Base-by-base conservation (phyloP, 2,797 vertebrate genomes). In the Melanotaenia nigrans region DNA sequence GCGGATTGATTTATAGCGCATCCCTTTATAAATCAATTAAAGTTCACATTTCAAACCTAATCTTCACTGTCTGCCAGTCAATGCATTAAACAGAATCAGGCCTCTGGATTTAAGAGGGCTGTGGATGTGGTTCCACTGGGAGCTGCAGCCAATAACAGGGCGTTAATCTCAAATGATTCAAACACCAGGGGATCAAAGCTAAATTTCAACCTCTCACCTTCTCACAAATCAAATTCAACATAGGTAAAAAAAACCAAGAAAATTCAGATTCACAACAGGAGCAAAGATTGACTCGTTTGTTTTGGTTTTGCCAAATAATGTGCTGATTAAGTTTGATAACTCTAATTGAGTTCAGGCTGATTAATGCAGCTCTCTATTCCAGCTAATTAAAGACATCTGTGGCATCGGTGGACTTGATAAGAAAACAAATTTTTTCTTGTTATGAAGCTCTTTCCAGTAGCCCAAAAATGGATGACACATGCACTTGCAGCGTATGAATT, bases 351-450 rank as follows among this genome's bases (percentile, higher is more conserved):
- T 82, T 85, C 54, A 78, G 54, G 16, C 71, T 65, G 73, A 85
- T 88, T 82, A 86, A 87, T 84, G 68, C 65, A 75, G 68, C 55
- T 77, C 77, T 84, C 77, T 45, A 9, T 61, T 69, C 22, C 67
- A 73, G 75, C 71, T 85, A 85, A 88, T 89, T 79, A 76, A 68
- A 59, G 65, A 82, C 71, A 86, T 87, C 75, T 81, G 79, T 65
- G 72, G 74, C 9, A 42, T 79, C 71, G 82, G 69, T 83, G 73
- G 66, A 63, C 75, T 79, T 78, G 61, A 71, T 84, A 79, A 62
- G 68, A 83, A 84, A 78, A 79, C 68, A 77, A 6, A 5, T 62
- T 81, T 81, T 71, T 71, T 60, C 66, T 54, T 49, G 42, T 25
- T 53, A 2, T 12, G 11, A 71, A 71, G 58, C 40, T 24, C 60